Conservation (phyloP, 2,797 vertebrate genomes). For the Hafferia zeledoni region DNA sequence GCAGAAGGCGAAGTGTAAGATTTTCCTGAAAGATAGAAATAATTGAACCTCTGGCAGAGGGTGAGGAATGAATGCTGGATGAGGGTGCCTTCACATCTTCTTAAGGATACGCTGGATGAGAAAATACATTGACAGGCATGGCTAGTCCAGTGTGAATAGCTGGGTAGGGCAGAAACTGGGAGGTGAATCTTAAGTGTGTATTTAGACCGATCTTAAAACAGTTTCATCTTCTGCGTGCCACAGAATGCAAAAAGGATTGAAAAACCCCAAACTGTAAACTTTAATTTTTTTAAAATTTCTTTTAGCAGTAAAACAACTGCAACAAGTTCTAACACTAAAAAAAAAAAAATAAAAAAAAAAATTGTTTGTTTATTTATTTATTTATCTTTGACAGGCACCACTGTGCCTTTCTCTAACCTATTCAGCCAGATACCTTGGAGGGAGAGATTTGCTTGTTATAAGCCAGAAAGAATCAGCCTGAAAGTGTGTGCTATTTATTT, state of each 20-base stretch:
- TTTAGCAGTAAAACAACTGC: neutral
- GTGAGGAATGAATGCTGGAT: slow-evolving; percentile 42
- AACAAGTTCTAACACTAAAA: slow-evolving; percentile 65
- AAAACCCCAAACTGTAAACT: neutral
- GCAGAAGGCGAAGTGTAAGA: slow-evolving; percentile 16
- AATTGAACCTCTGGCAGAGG: slow-evolving; percentile 47
- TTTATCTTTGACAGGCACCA: slow-evolving; percentile 2
- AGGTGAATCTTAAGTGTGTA: neutral
- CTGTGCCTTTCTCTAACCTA: neutral
- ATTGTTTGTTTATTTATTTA: neutral
- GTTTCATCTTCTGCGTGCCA: neutral
- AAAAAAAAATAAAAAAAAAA: neutral
- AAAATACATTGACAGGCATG: slow-evolving; percentile 36
- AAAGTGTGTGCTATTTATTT: neutral
- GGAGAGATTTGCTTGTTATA: neutral
- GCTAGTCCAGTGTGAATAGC: slow-evolving; percentile 16
- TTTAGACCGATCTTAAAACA: neutral
- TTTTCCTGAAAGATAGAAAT: slow-evolving; percentile 64
- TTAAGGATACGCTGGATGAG: neutral
- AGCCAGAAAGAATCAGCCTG: neutral
- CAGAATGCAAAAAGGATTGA: neutral
- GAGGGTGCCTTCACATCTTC: slow-evolving; percentile 47
- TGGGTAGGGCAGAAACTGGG: neutral
- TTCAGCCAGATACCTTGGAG: slow-evolving; percentile 19
- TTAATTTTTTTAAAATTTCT: neutral